Percentiles rank a stretch among this genome's conserved stretches.
phyloP scores from a whole-genome alignment of 2,888 invertebrate genomes.

The Synergus umbraculus region DNA sequence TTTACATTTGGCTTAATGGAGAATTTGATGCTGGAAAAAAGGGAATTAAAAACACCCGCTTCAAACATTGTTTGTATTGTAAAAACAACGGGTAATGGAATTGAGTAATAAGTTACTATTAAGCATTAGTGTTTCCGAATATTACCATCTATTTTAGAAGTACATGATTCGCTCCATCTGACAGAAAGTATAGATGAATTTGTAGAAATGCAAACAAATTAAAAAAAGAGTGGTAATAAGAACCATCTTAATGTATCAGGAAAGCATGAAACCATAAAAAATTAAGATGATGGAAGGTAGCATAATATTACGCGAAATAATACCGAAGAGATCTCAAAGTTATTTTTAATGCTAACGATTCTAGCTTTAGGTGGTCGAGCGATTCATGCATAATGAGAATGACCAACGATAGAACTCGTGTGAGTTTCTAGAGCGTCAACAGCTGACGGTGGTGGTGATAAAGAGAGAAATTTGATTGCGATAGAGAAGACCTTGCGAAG shows the following conservation, averaged over 20 bases:
- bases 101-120: slow-evolving; percentile 13
- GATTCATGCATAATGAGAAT: slow-evolving; percentile 8
- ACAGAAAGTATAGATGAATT: neutral
- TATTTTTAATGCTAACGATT: neutral
- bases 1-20: slow-evolving; percentile 37
- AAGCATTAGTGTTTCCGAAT: neutral
- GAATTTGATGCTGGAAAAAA: slow-evolving; percentile 20
- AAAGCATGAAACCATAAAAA: neutral
- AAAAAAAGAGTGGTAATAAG: neutral
- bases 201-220: neutral
- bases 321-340: neutral
- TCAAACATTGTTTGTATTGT: slow-evolving; percentile 25
- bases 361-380: neutral
- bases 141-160: neutral
- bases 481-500: slow-evolving; percentile 8
- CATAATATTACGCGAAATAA: too few species aligned
- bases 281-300: too few species aligned
- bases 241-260: too few species aligned
- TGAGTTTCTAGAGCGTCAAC: slow-evolving; percentile 53
- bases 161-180: neutral
- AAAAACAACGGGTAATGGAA: slow-evolving; percentile 18
- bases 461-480: slow-evolving; percentile 1
- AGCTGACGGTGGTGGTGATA: slow-evolving; percentile 49
- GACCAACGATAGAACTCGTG: slow-evolving; percentile 18
- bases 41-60: slow-evolving; percentile 14